These are phyloP conservation scores for Scortum barcoo DNA, from an alignment of 2,113 vertebrate species.

Conservation along the genomic window DNA sequence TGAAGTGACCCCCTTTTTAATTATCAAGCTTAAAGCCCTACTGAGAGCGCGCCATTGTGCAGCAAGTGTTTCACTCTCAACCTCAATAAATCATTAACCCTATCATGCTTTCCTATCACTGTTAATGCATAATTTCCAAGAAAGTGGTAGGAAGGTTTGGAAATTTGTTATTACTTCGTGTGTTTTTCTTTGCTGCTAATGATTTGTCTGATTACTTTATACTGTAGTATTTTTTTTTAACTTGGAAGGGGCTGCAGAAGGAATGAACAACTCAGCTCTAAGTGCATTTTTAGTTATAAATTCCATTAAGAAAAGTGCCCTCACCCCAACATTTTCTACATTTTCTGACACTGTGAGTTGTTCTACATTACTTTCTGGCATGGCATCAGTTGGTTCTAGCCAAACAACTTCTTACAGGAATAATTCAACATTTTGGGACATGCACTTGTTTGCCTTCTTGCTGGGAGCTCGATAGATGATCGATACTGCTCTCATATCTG, in stretches of 20 bases:
- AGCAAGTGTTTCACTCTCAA: slow-evolving; percentile 27
- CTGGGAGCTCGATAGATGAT: background rate
- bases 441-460: background rate
- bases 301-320: background rate
- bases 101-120: background rate
- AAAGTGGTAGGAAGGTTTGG: background rate
- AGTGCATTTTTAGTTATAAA: slow-evolving; percentile 40
- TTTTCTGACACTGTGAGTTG: background rate
- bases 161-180: slow-evolving; percentile 5
- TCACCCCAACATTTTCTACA: background rate
- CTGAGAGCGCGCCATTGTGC: slow-evolving; percentile 5
- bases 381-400: background rate
- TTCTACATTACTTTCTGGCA: slow-evolving; percentile 4
- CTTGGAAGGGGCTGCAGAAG: background rate
- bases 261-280: background rate
- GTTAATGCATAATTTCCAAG: background rate
- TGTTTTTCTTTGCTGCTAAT: background rate
- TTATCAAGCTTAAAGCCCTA: slow-evolving; percentile 60
- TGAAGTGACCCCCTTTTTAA: slow-evolving; percentile 62
- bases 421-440: background rate
- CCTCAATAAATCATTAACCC: slow-evolving; percentile 45
- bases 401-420: background rate
- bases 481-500: background rate
- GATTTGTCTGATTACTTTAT: background rate
- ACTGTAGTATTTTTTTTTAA: slow-evolving; percentile 3